phyloP scores from a whole-genome alignment of 2,797 vertebrate genomes.

The Falco naumanni region DNA sequence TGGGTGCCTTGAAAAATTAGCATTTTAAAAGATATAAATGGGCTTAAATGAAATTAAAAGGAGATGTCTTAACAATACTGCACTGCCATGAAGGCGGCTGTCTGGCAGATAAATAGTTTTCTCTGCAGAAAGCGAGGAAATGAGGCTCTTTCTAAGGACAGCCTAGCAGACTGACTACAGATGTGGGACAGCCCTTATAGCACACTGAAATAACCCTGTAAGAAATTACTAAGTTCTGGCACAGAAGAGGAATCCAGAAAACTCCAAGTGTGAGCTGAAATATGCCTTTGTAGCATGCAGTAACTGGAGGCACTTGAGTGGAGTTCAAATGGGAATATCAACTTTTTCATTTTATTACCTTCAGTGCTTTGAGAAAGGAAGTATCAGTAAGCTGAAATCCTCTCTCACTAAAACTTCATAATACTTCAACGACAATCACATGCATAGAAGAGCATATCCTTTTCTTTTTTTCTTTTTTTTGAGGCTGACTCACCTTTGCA shows the following conservation, averaged over 20 bases:
- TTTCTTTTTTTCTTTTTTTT: background rate
- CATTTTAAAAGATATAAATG: slow-evolving; percentile 28
- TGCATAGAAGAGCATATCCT: background rate
- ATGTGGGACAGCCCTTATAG: background rate
- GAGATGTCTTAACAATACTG: slow-evolving; percentile 10
- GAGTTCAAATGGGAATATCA: background rate
- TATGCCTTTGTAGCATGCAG: background rate
- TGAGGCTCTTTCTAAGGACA: background rate
- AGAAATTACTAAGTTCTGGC: background rate
- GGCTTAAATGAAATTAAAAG: slow-evolving; percentile 42
- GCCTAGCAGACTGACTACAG: background rate
- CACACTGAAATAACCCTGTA: background rate
- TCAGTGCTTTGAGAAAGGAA: background rate
- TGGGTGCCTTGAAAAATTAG: background rate
- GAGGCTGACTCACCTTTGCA: background rate
- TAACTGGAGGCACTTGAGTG: background rate
- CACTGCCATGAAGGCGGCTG: background rate
- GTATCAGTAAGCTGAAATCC: background rate
- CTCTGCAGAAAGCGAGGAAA: background rate
- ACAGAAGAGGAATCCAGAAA: background rate
- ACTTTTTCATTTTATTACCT: background rate
- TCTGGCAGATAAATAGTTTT: background rate
- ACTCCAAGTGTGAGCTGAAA: background rate
- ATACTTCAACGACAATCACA: background rate
- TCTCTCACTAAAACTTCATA: background rate